Conservation (phyloP, 2,888 invertebrate genomes). For the Philhelius pedissequus region DNA sequence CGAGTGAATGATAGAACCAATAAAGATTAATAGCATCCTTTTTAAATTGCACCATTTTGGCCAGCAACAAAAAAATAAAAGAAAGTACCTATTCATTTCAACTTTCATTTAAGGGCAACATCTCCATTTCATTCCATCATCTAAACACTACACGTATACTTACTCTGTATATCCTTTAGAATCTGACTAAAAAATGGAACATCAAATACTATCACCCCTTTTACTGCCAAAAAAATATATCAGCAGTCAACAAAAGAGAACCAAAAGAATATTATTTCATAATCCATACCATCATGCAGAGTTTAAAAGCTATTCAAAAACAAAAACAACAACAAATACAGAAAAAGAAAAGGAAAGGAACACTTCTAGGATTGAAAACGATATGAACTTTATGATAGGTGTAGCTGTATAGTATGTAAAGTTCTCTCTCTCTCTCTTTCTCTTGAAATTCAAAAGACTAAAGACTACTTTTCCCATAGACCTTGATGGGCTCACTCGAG, state of each 20-base stretch:
- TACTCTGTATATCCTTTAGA: neutral
- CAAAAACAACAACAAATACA: neutral
- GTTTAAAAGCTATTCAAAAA: constrained; percentile 15
- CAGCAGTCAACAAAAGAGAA: constrained; percentile 45
- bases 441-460: constrained; percentile 33
- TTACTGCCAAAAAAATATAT: constrained; percentile 42
- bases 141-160: neutral
- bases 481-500: constrained; percentile 49
- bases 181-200: neutral
- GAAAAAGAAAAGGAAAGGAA: constrained; percentile 13
- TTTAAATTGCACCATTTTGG: constrained; percentile 50
- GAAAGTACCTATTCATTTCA: constrained; percentile 43
- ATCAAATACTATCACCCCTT: constrained; percentile 33
- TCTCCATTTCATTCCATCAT: neutral
- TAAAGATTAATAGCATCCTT: constrained; percentile 66
- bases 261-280: constrained; percentile 58
- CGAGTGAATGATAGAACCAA: constrained; percentile 66
- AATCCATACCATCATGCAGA: constrained; percentile 41
- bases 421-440: too few relatives aligned
- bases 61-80: neutral
- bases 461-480: constrained; percentile 40
- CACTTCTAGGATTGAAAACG: constrained; percentile 38
- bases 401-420: constrained; percentile 21
- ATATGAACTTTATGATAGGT: constrained; percentile 25
- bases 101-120: constrained; percentile 37